Evolutionary conservation across 1,140 invertebrate genomes (phyloP), one percentile per base, ranked within the genome.

Genomic region (Leptopilina clavipes): DNA sequence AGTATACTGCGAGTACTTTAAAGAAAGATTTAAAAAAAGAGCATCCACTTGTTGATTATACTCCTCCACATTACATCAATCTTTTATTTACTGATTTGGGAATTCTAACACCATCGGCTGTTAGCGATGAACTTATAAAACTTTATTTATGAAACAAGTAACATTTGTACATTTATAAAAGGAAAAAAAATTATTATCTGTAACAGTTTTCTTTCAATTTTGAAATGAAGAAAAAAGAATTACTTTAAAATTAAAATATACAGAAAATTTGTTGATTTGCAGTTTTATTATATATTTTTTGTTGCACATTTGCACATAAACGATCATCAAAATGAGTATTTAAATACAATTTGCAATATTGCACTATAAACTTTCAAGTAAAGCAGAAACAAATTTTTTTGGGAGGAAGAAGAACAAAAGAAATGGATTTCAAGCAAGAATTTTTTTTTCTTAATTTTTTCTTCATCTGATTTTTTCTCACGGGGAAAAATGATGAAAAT

Each of bases 61-160:
- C 98, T 1, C 97, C 97, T 2, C 98, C 98, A 0, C 92, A 94
- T 3, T 98, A 96, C 82, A 97, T 99, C 10, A 98, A 95, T 0
- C 89, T 99, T 12, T 91, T 99, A 9, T 97, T 99, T 85, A 99
- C 98, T 0, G 98, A 99, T 91, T 89, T 99, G 43, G 98, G 98
- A 12, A 96, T 98, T 78, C 90, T 99, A 14, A 98, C 98, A 6
- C 96, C 98, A 1, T 97, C 97, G 1, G 98, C 97, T 78, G 97
- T 99, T 12, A 98, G 97, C 90, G 98, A 99, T 86, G 97, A 99
- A 92, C 92, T 99, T 5, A 98, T 99, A 76, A 98, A 98, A 91
- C 91, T 99, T 54, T 99, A 99, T 91, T 93, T 97, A 84, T 98
- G 93, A 93, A 77, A 76, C 37, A 70, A 31, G 45, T 74, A 17